Evolutionary conservation across 2,888 invertebrate species (phyloP).

Genomic region (Netelia fuscicornis): DNA sequence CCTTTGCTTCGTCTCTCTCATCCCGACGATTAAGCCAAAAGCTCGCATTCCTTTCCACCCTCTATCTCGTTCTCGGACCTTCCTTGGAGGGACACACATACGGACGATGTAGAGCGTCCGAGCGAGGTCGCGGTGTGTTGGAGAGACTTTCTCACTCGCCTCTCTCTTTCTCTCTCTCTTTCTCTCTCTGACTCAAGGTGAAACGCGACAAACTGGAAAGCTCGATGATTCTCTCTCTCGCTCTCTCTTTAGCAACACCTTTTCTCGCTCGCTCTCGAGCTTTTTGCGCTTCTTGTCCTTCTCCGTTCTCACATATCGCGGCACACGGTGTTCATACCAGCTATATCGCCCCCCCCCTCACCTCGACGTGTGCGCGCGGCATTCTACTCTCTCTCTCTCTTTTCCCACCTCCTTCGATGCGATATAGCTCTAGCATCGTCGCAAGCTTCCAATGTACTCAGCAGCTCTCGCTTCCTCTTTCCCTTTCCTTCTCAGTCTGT

Average conservation of each 20-base stretch:
- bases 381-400: conserved; percentile 50
- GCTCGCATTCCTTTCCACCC: conserved; percentile 50
- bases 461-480: conserved; percentile 20
- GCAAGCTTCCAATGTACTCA: conserved; percentile 65
- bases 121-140: conserved; percentile 53
- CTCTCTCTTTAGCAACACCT: conserved; percentile 65
- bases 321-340: conserved; percentile 37
- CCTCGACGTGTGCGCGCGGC: conserved; percentile 54
- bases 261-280: conserved; percentile 53
- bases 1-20: conserved; percentile 36
- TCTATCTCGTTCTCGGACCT: conserved; percentile 38
- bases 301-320: conserved; percentile 60
- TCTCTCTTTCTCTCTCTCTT: conserved; percentile 55
- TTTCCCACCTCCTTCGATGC: conserved; percentile 56
- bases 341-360: conserved; percentile 51
- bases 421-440: conserved; percentile 53
- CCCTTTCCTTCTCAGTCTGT: conserved; percentile 44
- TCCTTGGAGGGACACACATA: conserved; percentile 45
- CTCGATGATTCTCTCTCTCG: conserved; percentile 68
- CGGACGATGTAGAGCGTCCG: conserved; percentile 48
- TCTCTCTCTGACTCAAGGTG: conserved; percentile 45
- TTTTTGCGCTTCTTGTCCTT: conserved; percentile 52
- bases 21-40: conserved; percentile 40
- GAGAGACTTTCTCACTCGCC: conserved; percentile 34
- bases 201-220: conserved; percentile 72